These are phyloP conservation scores for Apotomis capreana DNA, from an alignment of 2,888 invertebrate species.

Conservation along the genomic window DNA sequence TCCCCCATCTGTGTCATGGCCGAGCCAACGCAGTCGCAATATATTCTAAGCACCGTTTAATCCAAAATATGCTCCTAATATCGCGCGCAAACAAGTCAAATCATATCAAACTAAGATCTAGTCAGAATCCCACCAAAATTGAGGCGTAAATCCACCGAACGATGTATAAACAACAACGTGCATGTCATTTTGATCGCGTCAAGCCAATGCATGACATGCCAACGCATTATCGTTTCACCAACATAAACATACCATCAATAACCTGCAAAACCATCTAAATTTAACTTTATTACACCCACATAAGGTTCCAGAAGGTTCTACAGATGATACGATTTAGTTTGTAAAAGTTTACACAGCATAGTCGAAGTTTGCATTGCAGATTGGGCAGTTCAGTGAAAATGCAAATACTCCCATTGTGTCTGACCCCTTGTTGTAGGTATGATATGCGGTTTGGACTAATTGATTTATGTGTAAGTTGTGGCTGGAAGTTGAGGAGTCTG, in stretches of 20 bases:
- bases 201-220: conserved; percentile 64
- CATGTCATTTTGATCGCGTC: conserved; percentile 64
- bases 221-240: conserved; percentile 53
- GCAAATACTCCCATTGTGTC: conserved; percentile 67
- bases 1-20: too few relatives aligned
- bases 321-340: conserved; percentile 45
- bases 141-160: conserved; percentile 45
- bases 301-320: conserved; percentile 38
- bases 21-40: too few relatives aligned
- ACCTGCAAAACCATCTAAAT: conserved; percentile 16
- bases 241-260: conserved; percentile 32
- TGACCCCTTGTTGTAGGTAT: conserved; percentile 52
- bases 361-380: conserved; percentile 75
- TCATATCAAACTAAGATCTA: conserved; percentile 36
- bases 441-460: conserved; percentile 45
- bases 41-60: too few relatives aligned
- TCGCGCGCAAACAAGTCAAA: conserved; percentile 16
- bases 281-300: conserved; percentile 16
- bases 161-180: conserved; percentile 62
- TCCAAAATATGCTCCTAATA: neutral
- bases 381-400: conserved; percentile 75
- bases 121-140: conserved; percentile 25
- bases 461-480: conserved; percentile 38
- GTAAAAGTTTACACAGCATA: conserved; percentile 63
- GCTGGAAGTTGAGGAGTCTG: neutral